These are phyloP conservation scores for Bemisia tabaci DNA, from an alignment of 1,140 invertebrate genomes.

Conservation along the genomic window DNA sequence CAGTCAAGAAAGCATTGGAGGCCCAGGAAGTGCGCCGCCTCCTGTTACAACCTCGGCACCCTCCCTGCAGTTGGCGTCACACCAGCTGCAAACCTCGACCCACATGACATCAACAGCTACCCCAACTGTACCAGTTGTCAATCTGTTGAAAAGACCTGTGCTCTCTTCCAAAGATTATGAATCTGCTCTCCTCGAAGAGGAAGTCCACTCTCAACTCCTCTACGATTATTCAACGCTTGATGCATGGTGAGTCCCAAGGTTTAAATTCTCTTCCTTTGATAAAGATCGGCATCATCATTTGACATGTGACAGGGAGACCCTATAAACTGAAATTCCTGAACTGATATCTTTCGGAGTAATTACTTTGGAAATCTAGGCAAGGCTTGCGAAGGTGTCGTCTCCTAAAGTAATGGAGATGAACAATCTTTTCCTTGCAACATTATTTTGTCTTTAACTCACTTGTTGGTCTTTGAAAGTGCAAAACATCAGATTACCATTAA, in stretches of 20 bases:
- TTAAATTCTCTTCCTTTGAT: not conserved
- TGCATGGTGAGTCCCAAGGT: conserved; percentile 51
- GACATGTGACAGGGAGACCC: too few relatives aligned
- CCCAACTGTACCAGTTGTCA: not conserved
- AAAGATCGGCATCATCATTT: too few relatives aligned
- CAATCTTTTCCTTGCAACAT: conserved; percentile 14
- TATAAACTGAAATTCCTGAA: too few relatives aligned
- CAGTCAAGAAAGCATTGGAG: conserved; percentile 13
- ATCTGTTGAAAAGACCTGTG: conserved; percentile 47
- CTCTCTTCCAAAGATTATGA: conserved; percentile 57
- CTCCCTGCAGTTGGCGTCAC: conserved; percentile 1
- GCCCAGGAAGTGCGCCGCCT: conserved; percentile 18
- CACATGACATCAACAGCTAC: not conserved
- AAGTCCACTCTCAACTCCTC: conserved; percentile 62
- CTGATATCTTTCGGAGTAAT: too few relatives aligned
- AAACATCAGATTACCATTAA: too few relatives aligned
- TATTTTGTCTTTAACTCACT: too few relatives aligned
- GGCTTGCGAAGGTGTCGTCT: not conserved
- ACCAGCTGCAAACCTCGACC: not conserved
- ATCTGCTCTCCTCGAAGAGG: conserved; percentile 51
- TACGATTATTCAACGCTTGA: conserved; percentile 77
- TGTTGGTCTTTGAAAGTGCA: too few relatives aligned
- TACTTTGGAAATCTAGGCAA: too few relatives aligned
- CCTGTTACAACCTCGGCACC: conserved; percentile 12
- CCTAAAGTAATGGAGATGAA: not conserved